Evolutionary conservation across 2,113 vertebrate genomes (phyloP).

Genomic region (Barnardius zonarius): DNA sequence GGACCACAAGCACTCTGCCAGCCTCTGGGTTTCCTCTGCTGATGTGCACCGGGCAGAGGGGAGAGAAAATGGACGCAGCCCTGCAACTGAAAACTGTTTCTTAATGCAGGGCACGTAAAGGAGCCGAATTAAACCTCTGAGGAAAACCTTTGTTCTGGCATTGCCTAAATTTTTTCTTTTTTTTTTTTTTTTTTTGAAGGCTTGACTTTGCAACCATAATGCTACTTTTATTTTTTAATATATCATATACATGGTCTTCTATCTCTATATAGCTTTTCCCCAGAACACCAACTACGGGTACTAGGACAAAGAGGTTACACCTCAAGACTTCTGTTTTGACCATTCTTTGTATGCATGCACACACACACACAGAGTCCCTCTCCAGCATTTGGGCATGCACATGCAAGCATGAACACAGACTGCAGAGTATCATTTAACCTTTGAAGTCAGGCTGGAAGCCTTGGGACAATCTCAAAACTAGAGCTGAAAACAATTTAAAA

Average conservation of each 20-base stretch:
- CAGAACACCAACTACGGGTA: background rate
- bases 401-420: background rate
- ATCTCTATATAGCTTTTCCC: background rate
- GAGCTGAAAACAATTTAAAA: background rate
- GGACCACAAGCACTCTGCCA: no score
- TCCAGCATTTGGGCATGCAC: background rate
- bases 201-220: background rate
- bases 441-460: conserved; percentile 7
- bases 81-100: background rate
- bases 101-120: background rate
- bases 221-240: background rate
- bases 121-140: fast-evolving
- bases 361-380: background rate
- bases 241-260: no score
- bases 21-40: background rate
- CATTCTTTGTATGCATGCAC: background rate
- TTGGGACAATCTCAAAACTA: conserved; percentile 12
- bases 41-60: fast-evolving
- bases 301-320: background rate
- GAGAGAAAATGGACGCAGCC: background rate
- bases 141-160: background rate
- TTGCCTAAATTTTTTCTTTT: background rate
- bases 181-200: background rate
- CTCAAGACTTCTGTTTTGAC: background rate
- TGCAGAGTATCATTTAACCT: background rate